Evolutionary conservation across 1,140 invertebrate species (phyloP), one percentile per base, ranked within the genome.

Genomic region (Sarcophaga peregrina): DNA sequence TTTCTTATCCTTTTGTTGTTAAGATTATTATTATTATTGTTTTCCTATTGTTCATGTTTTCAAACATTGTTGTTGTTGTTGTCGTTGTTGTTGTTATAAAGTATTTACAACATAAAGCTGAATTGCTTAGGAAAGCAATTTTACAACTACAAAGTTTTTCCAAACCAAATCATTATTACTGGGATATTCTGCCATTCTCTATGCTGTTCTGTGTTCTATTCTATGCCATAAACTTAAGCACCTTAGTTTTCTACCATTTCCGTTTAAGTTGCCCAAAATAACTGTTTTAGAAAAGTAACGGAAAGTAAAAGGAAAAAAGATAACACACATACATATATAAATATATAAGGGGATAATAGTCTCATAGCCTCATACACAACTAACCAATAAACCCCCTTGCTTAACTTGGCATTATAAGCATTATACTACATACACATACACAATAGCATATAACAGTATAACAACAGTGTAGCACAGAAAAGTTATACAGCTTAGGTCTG

Each of bases 31-130:
- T 37, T 37, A 37, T 37, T 37, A 37, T 37, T 37, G 25, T 17
- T 72, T 72, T 72, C 20, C 37, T 25, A 72, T 72, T 72, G 62
- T 72, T 25, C 62, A 25, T 25, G 58, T 68, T 68, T 68, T 15
- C 5, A 47, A 58, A 54, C 15, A 54, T 54, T 75, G 73, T 75
- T 72, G 7, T 72, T 20, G 37, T 47, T 46, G 9, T 75, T 75
- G 73, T 47, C 5, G 10, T 72, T 75, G 73, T 47, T 20, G 11
- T 75, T 37, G 25, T 37, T 37, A 17, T 72, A 72, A 37, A 37
- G 25, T 37, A 37, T 37, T 37, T 37, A 37, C 25, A 37, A 37
- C 25, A 37, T 37, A 37, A 37, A 37, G 25, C 25, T 37, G 25
- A 37, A 37, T 37, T 37, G 25, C 25, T 37, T 37, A 37, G 25